A percentile compares a stretch with the other conserved stretches of the same genome.
Evolutionary conservation across 2,888 invertebrate species (phyloP).

Genomic region (Heteromurus nitidus): DNA sequence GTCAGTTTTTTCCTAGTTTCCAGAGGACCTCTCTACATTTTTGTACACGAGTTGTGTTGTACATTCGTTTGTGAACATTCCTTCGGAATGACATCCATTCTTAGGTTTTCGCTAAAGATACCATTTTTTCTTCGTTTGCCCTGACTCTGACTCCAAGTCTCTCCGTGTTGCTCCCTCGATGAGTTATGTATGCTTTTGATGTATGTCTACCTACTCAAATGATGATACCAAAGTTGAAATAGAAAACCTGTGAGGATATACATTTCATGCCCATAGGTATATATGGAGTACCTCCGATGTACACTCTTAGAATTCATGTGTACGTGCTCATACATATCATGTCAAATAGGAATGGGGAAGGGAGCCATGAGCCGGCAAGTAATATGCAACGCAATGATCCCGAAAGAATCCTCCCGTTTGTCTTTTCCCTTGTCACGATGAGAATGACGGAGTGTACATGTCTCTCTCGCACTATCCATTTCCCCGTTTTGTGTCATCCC

Average conservation of each 20-base stretch:
- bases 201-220: background rate
- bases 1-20: no score
- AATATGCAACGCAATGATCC: slow-evolving; percentile 31
- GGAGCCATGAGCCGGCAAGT: slow-evolving; percentile 11
- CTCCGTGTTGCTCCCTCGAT: slow-evolving; percentile 7
- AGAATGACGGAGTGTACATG: background rate
- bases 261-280: no score
- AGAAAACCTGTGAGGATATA: background rate
- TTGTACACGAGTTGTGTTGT: no score
- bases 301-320: background rate
- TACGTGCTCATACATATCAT: no score
- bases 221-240: background rate
- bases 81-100: no score
- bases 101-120: background rate
- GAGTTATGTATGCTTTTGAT: slow-evolving; percentile 8
- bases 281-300: background rate
- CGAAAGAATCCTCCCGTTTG: slow-evolving; percentile 41
- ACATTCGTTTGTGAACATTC: no score
- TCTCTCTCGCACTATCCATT: no score
- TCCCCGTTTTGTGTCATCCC: no score
- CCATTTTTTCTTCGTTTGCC: background rate
- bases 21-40: no score
- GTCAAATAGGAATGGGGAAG: no score
- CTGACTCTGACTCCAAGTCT: background rate
- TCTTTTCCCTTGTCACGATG: slow-evolving; percentile 16